Base-by-base conservation (phyloP, 2,888 invertebrate species). In the Folsomia candida region DNA sequence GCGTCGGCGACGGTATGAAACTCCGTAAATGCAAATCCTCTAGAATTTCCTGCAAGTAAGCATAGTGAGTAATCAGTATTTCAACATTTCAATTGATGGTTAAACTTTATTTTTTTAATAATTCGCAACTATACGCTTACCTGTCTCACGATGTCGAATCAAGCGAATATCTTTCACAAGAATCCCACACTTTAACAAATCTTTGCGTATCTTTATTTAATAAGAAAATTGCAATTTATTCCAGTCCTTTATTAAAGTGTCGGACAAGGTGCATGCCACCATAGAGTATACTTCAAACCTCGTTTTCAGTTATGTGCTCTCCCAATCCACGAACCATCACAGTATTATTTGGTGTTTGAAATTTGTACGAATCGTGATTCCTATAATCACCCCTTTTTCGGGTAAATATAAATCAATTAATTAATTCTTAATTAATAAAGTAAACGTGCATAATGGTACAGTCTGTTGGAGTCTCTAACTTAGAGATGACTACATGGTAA, bases 11-110 rank as follows among this genome's bases (percentile, higher is more conserved):
- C 88, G 85, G 90, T 90, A 85, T 89, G 88, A 89, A 95, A 95
- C 88, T 95, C 94, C 87, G 94, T 92, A 89, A 93, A 93, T 87
- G 91, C 92, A 88, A 92, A 92, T 83, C 91, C 91, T 83, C 91
- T 88, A 85, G 92, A 91, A 85, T 90, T 89, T 88, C 93, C 93
- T 92, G 89, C 54, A 88, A 83, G 68, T 22, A n/a, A 11, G 4
- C 57, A 57, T 11, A n/a, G 4, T 37, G 4, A 37, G 6, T 14
- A 54, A 54, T 54, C 18, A 54, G 18, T 54, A n/a, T 62, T 11
- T 14, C 62, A 27, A 29, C 11, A 20, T 4, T 22, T 25, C 26
- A 26, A 60, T 60, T 25, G 51, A 22, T 18, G 24, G n/a, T 54
- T 59, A 6, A 58, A 59, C 24, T 58, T 67, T 27, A 58, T 18